Evolutionary conservation across 2,113 vertebrate species (phyloP).

Genomic region (Mustela lutreola): DNA sequence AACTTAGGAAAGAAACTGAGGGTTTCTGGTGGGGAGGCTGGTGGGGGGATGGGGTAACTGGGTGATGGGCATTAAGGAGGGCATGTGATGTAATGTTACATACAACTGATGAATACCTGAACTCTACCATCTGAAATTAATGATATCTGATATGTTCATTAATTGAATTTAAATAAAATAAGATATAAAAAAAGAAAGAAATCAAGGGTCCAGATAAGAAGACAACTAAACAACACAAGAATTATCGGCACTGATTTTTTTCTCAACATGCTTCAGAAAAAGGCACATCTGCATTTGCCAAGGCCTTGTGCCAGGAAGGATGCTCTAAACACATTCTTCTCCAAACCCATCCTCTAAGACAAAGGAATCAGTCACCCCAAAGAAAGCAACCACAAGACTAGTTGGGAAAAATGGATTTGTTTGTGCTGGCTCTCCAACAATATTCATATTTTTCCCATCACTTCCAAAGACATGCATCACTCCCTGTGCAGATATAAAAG

Average conservation of each 20-base stretch:
- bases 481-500: conserved; percentile 10
- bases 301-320: not conserved
- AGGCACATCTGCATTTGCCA: not conserved
- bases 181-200: not conserved
- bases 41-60: too few relatives aligned
- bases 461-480: not conserved
- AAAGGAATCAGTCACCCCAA: not conserved
- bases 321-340: not conserved
- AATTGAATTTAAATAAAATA: not conserved
- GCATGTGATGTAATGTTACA: too few relatives aligned
- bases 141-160: not conserved
- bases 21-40: too few relatives aligned
- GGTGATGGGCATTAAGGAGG: too few relatives aligned
- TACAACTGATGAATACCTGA: too few relatives aligned
- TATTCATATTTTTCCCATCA: not conserved
- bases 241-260: not conserved
- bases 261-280: not conserved
- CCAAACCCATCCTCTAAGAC: not conserved
- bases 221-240: not conserved
- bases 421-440: not conserved
- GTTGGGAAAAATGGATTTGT: not conserved
- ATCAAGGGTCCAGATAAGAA: not conserved
- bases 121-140: not conserved
- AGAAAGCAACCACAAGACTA: not conserved
- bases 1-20: too few relatives aligned